A percentile compares a stretch with the other conserved stretches of the same genome.
These are phyloP conservation scores for Plodia interpunctella DNA, from an alignment of 1,140 invertebrate species.

Conservation along the genomic window DNA sequence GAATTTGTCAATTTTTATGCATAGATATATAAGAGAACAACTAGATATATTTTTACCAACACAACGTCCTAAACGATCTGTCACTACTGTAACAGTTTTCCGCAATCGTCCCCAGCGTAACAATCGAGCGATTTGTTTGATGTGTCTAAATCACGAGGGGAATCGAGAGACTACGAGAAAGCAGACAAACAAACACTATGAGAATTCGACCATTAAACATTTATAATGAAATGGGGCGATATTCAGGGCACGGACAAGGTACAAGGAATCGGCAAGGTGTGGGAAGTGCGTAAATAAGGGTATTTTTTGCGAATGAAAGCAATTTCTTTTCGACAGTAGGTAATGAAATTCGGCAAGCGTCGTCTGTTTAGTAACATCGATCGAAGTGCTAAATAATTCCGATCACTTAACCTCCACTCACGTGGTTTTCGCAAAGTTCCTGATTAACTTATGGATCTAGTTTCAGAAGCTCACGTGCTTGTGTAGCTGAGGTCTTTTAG, in stretches of 20 bases:
- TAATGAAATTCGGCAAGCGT: conserved; percentile 7
- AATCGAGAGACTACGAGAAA: conserved; percentile 3
- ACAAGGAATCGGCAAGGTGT: conserved; percentile 10
- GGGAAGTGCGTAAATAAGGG: conserved; percentile 5
- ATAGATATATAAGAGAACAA: not conserved
- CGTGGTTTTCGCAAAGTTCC: conserved; percentile 42
- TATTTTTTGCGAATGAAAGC: conserved; percentile 13
- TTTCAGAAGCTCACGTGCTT: conserved; percentile 38
- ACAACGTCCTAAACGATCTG: not conserved
- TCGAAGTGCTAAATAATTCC: conserved; percentile 43
- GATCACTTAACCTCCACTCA: conserved; percentile 32
- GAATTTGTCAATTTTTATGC: too few species aligned
- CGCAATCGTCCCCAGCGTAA: not conserved
- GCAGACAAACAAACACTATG: conserved; percentile 11
- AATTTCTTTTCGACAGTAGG: conserved; percentile 1
- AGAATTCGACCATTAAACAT: conserved; percentile 19
- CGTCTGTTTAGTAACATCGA: conserved; percentile 16
- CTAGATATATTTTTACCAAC: not conserved
- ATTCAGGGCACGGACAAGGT: conserved; percentile 9
- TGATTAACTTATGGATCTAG: conserved; percentile 40
- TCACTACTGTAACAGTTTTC: not conserved
- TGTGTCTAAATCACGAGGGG: not conserved
- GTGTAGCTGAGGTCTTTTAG: conserved; percentile 31
- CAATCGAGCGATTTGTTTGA: conserved; percentile 10
- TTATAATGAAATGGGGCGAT: conserved; percentile 15